Conservation (phyloP, 2,113 vertebrate species). For the Cyprinodon brontotheroides region DNA sequence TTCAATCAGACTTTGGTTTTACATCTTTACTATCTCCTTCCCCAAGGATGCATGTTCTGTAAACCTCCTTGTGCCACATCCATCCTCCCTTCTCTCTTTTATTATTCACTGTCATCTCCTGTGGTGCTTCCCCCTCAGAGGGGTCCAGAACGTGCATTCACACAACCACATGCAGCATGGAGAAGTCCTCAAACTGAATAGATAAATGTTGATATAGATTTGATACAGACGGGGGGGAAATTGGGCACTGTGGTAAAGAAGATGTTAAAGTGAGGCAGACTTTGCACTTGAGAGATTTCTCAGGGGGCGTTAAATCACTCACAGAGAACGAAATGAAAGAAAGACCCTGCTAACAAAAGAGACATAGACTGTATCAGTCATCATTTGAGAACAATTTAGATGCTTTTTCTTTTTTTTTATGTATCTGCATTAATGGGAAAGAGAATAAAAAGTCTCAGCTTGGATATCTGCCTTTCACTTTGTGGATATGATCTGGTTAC, state of each 20-base stretch:
- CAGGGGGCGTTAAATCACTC: constrained; percentile 1
- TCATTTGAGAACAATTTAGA: neutral
- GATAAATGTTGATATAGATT: constrained; percentile 26
- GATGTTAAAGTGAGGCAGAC: constrained; percentile 15
- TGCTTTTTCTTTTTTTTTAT: neutral
- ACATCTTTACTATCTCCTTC: constrained; percentile 28
- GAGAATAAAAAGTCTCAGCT: neutral
- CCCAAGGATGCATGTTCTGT: constrained; percentile 38
- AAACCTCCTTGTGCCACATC: constrained; percentile 49
- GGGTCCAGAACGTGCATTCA: constrained; percentile 23
- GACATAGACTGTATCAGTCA: neutral
- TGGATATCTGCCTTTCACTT: neutral
- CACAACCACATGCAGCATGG: constrained; percentile 29
- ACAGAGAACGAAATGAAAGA: neutral
- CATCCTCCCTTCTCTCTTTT: constrained; percentile 44
- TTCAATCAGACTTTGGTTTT: constrained; percentile 38
- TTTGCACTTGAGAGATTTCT: neutral
- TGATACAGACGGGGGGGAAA: constrained; percentile 14
- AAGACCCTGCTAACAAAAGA: neutral
- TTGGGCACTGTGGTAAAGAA: constrained; percentile 8
- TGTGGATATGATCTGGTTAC: neutral
- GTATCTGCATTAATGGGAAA: neutral
- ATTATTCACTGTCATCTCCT: constrained; percentile 58
- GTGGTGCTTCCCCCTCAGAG: constrained; percentile 43
- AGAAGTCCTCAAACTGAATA: constrained; percentile 34